Percentiles rank a stretch among this genome's conserved stretches.
These are phyloP conservation scores for Epirrhoe tristata DNA, from an alignment of 2,888 invertebrate genomes.

Conservation along the genomic window DNA sequence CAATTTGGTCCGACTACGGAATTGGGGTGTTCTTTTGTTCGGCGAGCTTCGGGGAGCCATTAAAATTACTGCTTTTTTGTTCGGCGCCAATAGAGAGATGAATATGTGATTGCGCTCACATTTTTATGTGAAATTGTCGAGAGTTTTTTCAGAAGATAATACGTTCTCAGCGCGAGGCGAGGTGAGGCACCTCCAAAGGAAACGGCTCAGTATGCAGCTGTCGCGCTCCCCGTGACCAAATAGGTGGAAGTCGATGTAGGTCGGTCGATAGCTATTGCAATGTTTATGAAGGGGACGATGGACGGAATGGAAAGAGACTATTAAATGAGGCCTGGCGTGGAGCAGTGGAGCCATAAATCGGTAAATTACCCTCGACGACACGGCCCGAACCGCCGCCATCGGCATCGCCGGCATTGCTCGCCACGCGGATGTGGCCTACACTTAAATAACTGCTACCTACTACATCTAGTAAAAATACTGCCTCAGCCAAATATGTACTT, in stretches of 20 bases:
- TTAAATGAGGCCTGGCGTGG: conserved; percentile 39
- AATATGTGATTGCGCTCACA: conserved; percentile 50
- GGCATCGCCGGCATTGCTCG: conserved; percentile 1
- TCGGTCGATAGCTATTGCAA: conserved; percentile 57
- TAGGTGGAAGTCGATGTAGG: conserved; percentile 47
- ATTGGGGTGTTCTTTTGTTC: conserved; percentile 63
- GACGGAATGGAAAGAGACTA: conserved; percentile 51
- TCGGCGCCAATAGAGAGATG: conserved; percentile 50
- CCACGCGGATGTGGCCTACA: conserved; percentile 5
- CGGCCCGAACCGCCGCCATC: conserved; percentile 2
- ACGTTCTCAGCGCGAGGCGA: conserved; percentile 18
- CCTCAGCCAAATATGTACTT: too few species aligned
- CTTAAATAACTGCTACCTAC: neutral
- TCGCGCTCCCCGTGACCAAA: conserved; percentile 40
- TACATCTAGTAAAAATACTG: neutral
- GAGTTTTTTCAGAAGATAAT: conserved; percentile 47
- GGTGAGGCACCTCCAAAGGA: conserved; percentile 30
- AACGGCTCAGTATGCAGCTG: conserved; percentile 48
- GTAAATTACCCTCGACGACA: conserved; percentile 14
- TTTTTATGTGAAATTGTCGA: conserved; percentile 47
- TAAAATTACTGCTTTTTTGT: conserved; percentile 61
- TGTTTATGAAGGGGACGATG: conserved; percentile 52
- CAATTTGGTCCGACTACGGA: conserved; percentile 55
- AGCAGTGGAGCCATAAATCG: conserved; percentile 20
- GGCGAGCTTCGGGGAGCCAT: conserved; percentile 59